Conservation (phyloP, 2,113 vertebrate genomes). For the Pungitius pungitius region DNA sequence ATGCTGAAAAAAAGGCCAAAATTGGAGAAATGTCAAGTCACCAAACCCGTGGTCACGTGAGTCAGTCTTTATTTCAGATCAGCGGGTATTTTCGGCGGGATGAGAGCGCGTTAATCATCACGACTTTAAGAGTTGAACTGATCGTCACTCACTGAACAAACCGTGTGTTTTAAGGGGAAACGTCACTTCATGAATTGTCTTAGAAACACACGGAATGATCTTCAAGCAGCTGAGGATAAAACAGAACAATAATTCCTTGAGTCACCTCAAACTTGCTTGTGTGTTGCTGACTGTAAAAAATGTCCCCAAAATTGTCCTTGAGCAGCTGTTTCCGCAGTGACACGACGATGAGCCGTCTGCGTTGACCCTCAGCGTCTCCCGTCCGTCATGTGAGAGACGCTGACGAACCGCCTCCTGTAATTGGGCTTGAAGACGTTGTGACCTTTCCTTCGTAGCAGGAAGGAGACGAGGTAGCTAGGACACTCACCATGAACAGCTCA, state of each 20-base stretch:
- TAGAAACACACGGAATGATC: neutral
- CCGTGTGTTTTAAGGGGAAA: neutral
- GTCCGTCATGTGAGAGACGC: too few species aligned
- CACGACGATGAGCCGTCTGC: neutral
- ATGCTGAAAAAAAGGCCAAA: neutral
- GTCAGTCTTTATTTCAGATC: neutral
- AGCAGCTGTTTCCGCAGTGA: neutral
- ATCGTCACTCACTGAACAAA: neutral
- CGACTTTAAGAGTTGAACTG: neutral
- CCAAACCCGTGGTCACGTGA: neutral
- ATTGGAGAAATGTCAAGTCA: neutral
- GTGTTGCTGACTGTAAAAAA: neutral
- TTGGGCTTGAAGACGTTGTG: neutral
- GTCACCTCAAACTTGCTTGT: neutral
- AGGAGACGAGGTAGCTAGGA: neutral
- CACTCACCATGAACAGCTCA: neutral
- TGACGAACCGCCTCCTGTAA: too few species aligned
- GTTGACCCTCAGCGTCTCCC: constrained; percentile 10
- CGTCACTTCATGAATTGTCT: too few species aligned
- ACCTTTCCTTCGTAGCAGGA: constrained; percentile 12
- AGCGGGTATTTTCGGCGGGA: neutral
- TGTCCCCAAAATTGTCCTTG: neutral
- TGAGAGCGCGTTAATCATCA: neutral
- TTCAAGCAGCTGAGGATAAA: neutral
- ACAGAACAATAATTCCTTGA: neutral